Evolutionary conservation across 2,113 vertebrate species (phyloP).

Genomic region (Cheirogaleus medius): DNA sequence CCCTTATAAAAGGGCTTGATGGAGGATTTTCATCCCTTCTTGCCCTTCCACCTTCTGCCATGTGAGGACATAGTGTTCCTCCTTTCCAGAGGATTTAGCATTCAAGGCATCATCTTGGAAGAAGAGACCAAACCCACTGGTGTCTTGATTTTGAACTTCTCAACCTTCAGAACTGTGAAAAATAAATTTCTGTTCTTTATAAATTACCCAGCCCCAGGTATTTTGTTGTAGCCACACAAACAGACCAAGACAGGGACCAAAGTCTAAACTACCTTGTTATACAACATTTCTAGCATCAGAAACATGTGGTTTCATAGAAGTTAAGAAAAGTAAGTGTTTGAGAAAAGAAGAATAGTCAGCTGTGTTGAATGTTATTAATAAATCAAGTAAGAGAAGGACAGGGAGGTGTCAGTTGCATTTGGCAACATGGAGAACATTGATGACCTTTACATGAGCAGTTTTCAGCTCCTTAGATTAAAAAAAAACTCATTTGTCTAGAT

Average conservation of each 20-base stretch:
- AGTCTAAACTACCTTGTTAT: neutral
- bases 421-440: neutral
- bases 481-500: neutral
- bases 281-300: neutral
- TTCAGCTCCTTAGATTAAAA: neutral
- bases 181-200: neutral
- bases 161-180: neutral
- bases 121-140: neutral
- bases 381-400: neutral
- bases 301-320: neutral
- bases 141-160: neutral
- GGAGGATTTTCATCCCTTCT: neutral
- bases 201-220: neutral
- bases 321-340: neutral
- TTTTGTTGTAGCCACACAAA: neutral
- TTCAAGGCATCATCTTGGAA: neutral
- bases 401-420: neutral
- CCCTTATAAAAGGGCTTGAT: neutral
- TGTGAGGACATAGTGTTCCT: neutral
- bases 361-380: neutral
- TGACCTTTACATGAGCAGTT: neutral
- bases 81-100: neutral
- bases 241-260: neutral
- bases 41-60: neutral
- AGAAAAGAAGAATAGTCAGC: neutral